A percentile compares a stretch with the other conserved stretches of the same genome.
Evolutionary conservation across 1,140 invertebrate genomes (phyloP).

Genomic region (Conus ventricosus): DNA sequence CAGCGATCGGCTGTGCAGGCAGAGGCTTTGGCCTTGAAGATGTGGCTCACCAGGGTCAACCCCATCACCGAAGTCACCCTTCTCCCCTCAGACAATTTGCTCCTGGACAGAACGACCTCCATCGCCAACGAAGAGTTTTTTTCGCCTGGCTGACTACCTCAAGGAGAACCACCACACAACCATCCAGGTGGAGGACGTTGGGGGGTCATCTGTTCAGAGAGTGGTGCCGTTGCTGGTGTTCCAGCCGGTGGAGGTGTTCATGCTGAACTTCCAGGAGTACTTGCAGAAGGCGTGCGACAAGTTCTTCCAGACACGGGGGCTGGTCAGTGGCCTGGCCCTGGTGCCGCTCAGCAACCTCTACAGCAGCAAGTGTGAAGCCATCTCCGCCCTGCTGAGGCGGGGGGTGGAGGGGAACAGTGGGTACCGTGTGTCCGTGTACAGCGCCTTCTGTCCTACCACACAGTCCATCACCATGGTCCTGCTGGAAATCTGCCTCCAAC

Average conservation of each 20-base stretch:
- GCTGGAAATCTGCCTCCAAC: slow-evolving; percentile 1
- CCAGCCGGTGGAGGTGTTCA: slow-evolving; percentile 19
- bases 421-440: neutral
- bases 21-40: neutral
- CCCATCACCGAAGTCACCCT: neutral
- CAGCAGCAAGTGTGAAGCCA: neutral
- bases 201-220: neutral
- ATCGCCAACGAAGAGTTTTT: neutral
- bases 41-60: neutral
- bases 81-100: neutral
- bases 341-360: slow-evolving; percentile 21
- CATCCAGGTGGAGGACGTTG: neutral
- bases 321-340: neutral
- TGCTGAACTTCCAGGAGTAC: slow-evolving; percentile 31
- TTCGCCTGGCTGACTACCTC: neutral
- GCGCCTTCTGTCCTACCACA: neutral
- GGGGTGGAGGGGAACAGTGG: neutral
- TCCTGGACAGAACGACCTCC: neutral
- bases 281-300: slow-evolving; percentile 23
- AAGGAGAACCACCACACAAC: neutral
- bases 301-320: neutral
- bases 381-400: neutral
- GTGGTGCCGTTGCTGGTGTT: slow-evolving; percentile 11
- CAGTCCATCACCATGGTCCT: slow-evolving; percentile 16
- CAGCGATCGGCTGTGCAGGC: neutral